Base-by-base conservation (phyloP, 2,113 vertebrate genomes). In the Jaculus jaculus region DNA sequence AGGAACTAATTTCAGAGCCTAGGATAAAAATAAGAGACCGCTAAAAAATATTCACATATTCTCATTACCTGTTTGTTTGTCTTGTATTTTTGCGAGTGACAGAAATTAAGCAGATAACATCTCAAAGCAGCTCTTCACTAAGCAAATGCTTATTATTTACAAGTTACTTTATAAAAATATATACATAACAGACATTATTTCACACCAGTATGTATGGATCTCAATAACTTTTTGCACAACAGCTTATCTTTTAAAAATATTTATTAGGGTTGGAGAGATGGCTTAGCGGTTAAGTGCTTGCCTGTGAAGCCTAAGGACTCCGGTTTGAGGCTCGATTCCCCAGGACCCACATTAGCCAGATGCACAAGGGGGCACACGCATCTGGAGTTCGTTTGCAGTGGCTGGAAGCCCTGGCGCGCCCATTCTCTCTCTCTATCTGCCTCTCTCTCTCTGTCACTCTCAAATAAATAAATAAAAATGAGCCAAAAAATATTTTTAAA, bases 401-500 rank as follows among this genome's bases (percentile, higher is more conserved):
- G n/a, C n/a, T n/a, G n/a, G n/a, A n/a, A n/a, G n/a, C n/a, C n/a
- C n/a, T n/a, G n/a, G n/a, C n/a, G n/a, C n/a, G n/a, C n/a, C n/a
- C n/a, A n/a, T n/a, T n/a, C n/a, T n/a, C n/a, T n/a, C n/a, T n/a
- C n/a, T n/a, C n/a, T n/a, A n/a, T n/a, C n/a, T n/a, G n/a, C n/a
- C n/a, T n/a, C n/a, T n/a, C n/a, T n/a, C n/a, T n/a, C n/a, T n/a
- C n/a, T n/a, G n/a, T n/a, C n/a, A n/a, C n/a, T n/a, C n/a, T n/a
- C n/a, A n/a, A n/a, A n/a, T n/a, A n/a, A n/a, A n/a, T n/a, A n/a
- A n/a, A n/a, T n/a, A n/a, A n/a, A n/a, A n/a, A n/a, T n/a, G n/a
- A n/a, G n/a, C n/a, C n/a, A n/a, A n/a, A n/a, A n/a, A n/a, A n/a
- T 82, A 90, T 75, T 87, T 80, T 54, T 92, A 77, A 30, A 51